Evolutionary conservation across 1,140 invertebrate species (phyloP).

Genomic region (Ptiloglossa arizonensis): DNA sequence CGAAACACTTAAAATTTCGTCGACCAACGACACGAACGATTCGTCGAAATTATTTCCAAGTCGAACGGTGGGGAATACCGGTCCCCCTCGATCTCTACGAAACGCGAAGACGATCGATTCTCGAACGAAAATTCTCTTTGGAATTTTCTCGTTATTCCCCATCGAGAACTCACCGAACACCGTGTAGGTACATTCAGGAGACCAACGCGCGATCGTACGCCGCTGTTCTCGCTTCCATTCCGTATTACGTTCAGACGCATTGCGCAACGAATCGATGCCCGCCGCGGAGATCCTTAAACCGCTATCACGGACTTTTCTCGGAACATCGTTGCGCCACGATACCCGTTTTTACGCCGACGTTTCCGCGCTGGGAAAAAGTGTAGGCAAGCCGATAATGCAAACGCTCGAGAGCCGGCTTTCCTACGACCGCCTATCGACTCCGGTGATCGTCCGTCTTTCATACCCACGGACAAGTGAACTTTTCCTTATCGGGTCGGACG

Average conservation of each 20-base stretch:
- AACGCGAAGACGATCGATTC: too few species aligned
- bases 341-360: constrained; percentile 28
- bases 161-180: too few species aligned
- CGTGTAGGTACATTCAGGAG: too few species aligned
- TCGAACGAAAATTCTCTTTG: too few species aligned
- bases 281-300: not conserved
- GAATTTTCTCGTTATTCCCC: too few species aligned
- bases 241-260: not conserved
- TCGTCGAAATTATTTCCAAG: too few species aligned
- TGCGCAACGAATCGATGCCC: not conserved
- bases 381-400: constrained; percentile 42
- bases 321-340: constrained; percentile 14
- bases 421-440: constrained; percentile 53
- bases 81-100: too few species aligned
- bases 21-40: too few species aligned
- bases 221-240: not conserved
- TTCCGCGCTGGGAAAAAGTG: constrained; percentile 42
- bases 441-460: constrained; percentile 55
- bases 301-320: not conserved
- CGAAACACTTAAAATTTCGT: too few species aligned
- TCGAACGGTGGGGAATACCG: too few species aligned
- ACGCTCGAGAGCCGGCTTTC: constrained; percentile 50
- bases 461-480: constrained; percentile 63
- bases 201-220: too few species aligned
- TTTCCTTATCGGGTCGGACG: constrained; percentile 56